Percentiles rank a stretch among this genome's conserved stretches.
Evolutionary conservation across 2,888 invertebrate genomes (phyloP).

Genomic region (Cryptocheilus praepositus): DNA sequence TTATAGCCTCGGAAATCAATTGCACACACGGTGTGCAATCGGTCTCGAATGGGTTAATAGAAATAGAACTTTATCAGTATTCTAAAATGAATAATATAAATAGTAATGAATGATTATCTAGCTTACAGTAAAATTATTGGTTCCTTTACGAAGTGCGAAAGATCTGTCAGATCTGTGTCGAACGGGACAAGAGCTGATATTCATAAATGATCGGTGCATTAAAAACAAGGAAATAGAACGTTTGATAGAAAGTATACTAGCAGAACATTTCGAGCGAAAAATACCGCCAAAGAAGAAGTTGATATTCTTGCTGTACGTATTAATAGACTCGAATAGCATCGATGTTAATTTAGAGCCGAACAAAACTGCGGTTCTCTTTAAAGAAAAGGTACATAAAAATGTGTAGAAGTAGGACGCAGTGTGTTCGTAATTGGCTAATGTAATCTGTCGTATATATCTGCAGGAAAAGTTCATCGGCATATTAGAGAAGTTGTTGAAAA

Average conservation of each 20-base stretch:
- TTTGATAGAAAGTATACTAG: slow-evolving; percentile 74
- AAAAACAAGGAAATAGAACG: slow-evolving; percentile 76
- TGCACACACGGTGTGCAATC: too few species aligned
- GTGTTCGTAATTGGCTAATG: background rate
- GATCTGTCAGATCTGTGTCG: slow-evolving; percentile 54
- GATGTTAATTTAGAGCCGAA: slow-evolving; percentile 81
- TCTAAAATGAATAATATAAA: background rate
- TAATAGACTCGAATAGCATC: slow-evolving; percentile 72
- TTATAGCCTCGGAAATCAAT: too few species aligned
- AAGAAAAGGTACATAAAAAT: slow-evolving; percentile 73
- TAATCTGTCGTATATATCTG: slow-evolving; percentile 5
- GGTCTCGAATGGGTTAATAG: too few species aligned
- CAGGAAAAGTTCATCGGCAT: slow-evolving; percentile 56
- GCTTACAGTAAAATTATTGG: slow-evolving; percentile 50
- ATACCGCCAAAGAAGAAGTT: slow-evolving; percentile 72
- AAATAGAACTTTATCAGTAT: background rate
- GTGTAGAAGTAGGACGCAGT: slow-evolving; percentile 1
- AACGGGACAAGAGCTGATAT: slow-evolving; percentile 66
- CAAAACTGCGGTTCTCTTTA: slow-evolving; percentile 77
- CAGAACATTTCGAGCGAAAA: slow-evolving; percentile 69
- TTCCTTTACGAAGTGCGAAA: slow-evolving; percentile 67
- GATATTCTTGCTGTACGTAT: slow-evolving; percentile 74
- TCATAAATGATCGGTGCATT: slow-evolving; percentile 78
- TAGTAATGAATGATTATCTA: slow-evolving; percentile 9
- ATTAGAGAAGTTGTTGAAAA: slow-evolving; percentile 56